Conservation (phyloP, 2,113 vertebrate genomes). For the Azemiops feae region DNA sequence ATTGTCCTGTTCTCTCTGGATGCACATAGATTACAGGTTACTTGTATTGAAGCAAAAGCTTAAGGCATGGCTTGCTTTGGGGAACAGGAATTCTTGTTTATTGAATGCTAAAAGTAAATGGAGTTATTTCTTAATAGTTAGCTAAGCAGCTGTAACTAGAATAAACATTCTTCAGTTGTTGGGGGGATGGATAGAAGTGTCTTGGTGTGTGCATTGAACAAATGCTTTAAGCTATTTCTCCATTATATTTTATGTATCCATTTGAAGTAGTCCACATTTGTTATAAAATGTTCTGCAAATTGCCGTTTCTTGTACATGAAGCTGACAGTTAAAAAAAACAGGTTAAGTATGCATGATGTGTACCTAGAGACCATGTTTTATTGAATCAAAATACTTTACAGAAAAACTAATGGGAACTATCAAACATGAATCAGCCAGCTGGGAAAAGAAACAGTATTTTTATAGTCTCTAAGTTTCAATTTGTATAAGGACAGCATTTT, state of each 20-base stretch:
- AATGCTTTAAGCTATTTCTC: constrained; percentile 30
- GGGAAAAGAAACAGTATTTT: constrained; percentile 35
- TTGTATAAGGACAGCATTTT: constrained; percentile 17
- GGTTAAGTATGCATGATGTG: constrained; percentile 14
- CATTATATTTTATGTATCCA: constrained; percentile 18
- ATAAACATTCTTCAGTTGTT: constrained; percentile 36
- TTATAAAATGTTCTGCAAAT: constrained; percentile 24
- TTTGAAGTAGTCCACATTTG: constrained; percentile 3
- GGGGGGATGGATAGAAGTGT: not conserved
- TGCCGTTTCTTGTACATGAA: constrained; percentile 1
- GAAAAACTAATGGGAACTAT: constrained; percentile 33
- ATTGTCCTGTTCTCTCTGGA: not conserved
- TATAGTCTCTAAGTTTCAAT: constrained; percentile 35
- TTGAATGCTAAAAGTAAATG: constrained; percentile 40
- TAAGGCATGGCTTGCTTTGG: constrained; percentile 20
- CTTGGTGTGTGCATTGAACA: constrained; percentile 9
- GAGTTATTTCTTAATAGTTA: constrained; percentile 23
- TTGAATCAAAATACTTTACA: constrained; percentile 27
- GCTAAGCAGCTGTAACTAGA: constrained; percentile 34
- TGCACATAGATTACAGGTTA: constrained; percentile 22
- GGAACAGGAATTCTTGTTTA: constrained; percentile 16
- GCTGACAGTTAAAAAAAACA: constrained; percentile 35
- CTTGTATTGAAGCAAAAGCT: constrained; percentile 29
- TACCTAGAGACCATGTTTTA: constrained; percentile 16
- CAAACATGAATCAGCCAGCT: constrained; percentile 27